These are phyloP conservation scores for Julus scanicus DNA, from an alignment of 2,888 invertebrate genomes.

Conservation along the genomic window DNA sequence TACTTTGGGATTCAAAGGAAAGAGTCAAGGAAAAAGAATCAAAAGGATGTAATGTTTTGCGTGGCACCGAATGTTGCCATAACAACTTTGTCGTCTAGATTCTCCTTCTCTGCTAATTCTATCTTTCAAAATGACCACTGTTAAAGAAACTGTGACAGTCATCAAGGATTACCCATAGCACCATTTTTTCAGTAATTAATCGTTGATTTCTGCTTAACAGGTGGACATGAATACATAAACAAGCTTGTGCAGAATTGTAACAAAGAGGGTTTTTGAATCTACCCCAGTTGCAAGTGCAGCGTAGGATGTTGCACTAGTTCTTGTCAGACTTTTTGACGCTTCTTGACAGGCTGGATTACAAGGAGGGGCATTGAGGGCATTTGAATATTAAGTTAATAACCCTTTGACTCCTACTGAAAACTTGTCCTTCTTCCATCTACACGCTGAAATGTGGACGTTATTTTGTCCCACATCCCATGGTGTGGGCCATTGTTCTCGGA, in stretches of 20 bases:
- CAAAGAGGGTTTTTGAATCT: constrained; percentile 31
- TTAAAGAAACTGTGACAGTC: too few relatives aligned
- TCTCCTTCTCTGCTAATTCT: too few relatives aligned
- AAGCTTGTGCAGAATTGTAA: background rate
- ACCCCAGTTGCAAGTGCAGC: background rate
- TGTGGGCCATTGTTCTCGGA: constrained; percentile 36
- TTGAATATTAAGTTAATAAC: constrained; percentile 30
- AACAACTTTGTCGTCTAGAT: too few relatives aligned
- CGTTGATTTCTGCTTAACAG: background rate
- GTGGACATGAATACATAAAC: background rate
- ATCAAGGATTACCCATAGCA: too few relatives aligned
- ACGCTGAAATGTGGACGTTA: background rate
- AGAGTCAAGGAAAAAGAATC: too few relatives aligned
- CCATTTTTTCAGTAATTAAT: too few relatives aligned
- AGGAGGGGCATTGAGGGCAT: background rate
- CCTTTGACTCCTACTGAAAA: constrained; percentile 5
- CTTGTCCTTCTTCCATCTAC: background rate
- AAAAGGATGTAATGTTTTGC: too few relatives aligned
- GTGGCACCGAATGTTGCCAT: too few relatives aligned
- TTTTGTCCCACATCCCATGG: constrained; percentile 4
- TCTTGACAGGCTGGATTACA: background rate
- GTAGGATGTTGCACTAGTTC: constrained; percentile 4
- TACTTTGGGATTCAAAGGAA: too few relatives aligned
- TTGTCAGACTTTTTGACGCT: constrained; percentile 8
- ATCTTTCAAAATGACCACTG: too few relatives aligned